Evolutionary conservation across 2,797 vertebrate genomes (phyloP).

Genomic region (Distichodus sexfasciatus): DNA sequence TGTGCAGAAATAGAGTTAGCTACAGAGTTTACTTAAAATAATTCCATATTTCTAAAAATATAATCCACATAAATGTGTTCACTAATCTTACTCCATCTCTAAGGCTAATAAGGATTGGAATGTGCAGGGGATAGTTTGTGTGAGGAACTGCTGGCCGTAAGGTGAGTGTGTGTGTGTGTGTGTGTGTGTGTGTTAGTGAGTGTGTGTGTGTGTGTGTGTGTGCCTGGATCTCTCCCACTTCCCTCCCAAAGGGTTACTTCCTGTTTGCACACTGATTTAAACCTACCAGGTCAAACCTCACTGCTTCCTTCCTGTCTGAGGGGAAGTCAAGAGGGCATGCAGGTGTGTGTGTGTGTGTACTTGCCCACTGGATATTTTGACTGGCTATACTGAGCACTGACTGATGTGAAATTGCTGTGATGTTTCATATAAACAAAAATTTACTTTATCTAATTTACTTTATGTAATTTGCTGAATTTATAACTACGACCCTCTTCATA

Average conservation of each 20-base stretch:
- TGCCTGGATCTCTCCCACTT: constrained; percentile 34
- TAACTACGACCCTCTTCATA: no score
- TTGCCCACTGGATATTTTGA: not conserved
- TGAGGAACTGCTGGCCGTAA: not conserved
- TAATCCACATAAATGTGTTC: no score
- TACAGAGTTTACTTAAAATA: no score
- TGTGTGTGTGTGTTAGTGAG: constrained; percentile 19
- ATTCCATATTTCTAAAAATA: no score
- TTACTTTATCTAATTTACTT: no score
- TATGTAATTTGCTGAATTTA: no score
- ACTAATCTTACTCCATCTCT: no score
- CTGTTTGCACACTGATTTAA: constrained; percentile 54
- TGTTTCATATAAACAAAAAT: no score
- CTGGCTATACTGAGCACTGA: constrained; percentile 18
- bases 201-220: constrained; percentile 31
- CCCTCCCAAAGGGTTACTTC: constrained; percentile 43
- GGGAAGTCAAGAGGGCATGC: constrained; percentile 40
- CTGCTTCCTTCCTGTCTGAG: constrained; percentile 47
- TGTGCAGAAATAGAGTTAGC: no score
- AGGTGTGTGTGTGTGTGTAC: constrained; percentile 27
- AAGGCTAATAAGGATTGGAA: no score
- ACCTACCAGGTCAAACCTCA: constrained; percentile 46
- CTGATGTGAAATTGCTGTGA: no score
- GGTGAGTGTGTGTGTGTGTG: constrained; percentile 29
- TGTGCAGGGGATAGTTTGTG: not conserved